Conservation (phyloP, 2,797 vertebrate genomes). For the Chaetophractus vellerosus region DNA sequence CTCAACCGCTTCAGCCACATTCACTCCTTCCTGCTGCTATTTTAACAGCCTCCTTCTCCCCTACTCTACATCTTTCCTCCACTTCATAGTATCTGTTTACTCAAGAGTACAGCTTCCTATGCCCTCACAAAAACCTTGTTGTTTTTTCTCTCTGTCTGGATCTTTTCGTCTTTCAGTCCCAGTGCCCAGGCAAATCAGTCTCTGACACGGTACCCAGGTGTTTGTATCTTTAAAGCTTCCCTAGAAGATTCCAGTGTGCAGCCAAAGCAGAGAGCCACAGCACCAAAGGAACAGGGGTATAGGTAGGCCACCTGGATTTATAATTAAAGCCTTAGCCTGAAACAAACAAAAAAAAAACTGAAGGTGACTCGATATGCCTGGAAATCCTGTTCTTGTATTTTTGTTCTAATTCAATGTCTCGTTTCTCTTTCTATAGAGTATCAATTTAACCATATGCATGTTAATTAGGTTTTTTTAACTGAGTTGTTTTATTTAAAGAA, state of each 20-base stretch:
- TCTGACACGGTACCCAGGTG: background rate
- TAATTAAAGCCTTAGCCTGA: background rate
- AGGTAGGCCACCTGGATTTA: background rate
- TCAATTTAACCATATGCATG: background rate
- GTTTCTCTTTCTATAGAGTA: background rate
- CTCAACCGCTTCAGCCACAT: no score
- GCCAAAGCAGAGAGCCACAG: background rate
- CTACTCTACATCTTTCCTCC: no score
- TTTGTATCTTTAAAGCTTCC: background rate
- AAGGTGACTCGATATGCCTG: background rate
- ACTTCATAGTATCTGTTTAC: background rate
- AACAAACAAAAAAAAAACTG: conserved; percentile 28
- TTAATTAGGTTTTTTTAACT: conserved; percentile 32
- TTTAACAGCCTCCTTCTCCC: background rate
- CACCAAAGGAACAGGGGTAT: background rate
- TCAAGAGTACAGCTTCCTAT: background rate
- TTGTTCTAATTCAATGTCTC: conserved; percentile 25
- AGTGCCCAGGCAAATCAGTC: background rate
- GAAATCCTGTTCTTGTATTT: conserved; percentile 8
- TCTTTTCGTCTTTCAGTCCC: background rate
- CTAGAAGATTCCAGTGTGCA: background rate
- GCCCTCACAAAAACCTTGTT: background rate
- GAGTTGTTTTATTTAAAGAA: background rate
- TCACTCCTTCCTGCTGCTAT: background rate
- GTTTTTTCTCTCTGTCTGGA: background rate